Conservation (phyloP, 1,140 invertebrate species). For the Zaprionus ornatus region DNA sequence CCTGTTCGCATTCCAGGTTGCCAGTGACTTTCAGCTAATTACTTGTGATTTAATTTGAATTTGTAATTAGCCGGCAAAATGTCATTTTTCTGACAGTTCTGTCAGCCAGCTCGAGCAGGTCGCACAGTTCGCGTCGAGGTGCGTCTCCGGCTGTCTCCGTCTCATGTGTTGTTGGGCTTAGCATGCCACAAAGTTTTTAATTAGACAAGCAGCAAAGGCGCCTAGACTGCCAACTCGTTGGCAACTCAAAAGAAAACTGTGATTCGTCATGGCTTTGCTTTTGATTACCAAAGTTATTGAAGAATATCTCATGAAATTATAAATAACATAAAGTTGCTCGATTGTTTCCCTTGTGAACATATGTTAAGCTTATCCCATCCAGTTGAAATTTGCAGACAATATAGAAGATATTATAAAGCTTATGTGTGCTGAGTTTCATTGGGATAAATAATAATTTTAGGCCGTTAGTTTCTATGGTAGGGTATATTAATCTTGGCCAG, state of each 20-base stretch:
- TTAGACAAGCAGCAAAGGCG: constrained; percentile 40
- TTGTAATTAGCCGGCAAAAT: constrained; percentile 81
- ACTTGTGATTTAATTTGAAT: constrained; percentile 83
- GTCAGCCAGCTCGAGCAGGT: constrained; percentile 43
- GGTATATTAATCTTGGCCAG: no score
- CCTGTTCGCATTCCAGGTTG: constrained; percentile 18
- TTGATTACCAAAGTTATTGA: constrained; percentile 1
- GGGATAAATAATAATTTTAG: background rate
- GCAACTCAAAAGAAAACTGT: constrained; percentile 3
- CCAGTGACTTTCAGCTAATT: constrained; percentile 68
- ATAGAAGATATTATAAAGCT: background rate
- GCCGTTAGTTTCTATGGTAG: no score
- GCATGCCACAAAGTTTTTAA: constrained; percentile 61
- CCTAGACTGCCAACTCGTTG: constrained; percentile 10
- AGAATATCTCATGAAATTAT: background rate
- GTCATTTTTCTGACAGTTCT: constrained; percentile 74
- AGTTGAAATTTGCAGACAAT: background rate
- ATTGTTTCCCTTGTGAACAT: background rate
- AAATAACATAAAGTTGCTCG: background rate
- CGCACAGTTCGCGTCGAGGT: constrained; percentile 13
- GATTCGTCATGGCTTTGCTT: background rate
- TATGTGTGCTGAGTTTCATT: background rate
- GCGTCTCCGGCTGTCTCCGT: constrained; percentile 6
- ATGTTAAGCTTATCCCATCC: background rate
- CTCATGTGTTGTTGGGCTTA: constrained; percentile 50